Percentiles rank a stretch among this genome's conserved stretches.
Evolutionary conservation across 2,888 invertebrate species (phyloP).

Genomic region (Drosophila neutralis): DNA sequence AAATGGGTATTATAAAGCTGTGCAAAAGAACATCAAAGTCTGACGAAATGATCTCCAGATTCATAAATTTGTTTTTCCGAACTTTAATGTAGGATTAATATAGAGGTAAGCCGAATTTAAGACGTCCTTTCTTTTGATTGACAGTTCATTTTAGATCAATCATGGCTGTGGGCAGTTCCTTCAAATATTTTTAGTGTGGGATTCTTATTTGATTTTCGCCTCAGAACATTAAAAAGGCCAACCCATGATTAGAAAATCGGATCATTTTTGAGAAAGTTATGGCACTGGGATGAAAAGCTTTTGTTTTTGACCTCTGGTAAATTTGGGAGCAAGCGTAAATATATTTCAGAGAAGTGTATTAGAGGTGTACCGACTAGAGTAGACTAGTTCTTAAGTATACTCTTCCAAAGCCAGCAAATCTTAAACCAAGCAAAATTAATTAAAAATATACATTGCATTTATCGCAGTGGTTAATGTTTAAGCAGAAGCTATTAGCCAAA

Average conservation of each 20-base stretch:
- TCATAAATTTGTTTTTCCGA: background rate
- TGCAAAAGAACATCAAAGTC: background rate
- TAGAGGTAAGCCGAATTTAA: background rate
- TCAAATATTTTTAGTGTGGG: too few relatives aligned
- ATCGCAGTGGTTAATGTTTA: slow-evolving; percentile 10
- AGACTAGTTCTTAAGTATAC: background rate
- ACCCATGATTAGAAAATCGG: too few relatives aligned
- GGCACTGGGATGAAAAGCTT: too few relatives aligned
- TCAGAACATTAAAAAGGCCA: too few relatives aligned
- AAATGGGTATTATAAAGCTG: background rate
- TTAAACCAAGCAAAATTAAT: background rate
- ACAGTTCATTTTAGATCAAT: too few relatives aligned
- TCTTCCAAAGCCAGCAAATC: background rate
- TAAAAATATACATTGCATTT: background rate
- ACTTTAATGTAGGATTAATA: background rate
- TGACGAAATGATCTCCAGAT: background rate
- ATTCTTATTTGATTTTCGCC: too few relatives aligned
- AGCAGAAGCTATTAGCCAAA: slow-evolving; percentile 38
- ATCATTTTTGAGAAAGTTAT: too few relatives aligned
- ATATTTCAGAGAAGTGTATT: too few relatives aligned
- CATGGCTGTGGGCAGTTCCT: too few relatives aligned
- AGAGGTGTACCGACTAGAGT: background rate
- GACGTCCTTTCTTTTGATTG: too few relatives aligned
- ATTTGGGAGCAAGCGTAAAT: too few relatives aligned
- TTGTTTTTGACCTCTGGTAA: too few relatives aligned